Base-by-base conservation (phyloP, 2,797 vertebrate species). In the Psittacula echo region DNA sequence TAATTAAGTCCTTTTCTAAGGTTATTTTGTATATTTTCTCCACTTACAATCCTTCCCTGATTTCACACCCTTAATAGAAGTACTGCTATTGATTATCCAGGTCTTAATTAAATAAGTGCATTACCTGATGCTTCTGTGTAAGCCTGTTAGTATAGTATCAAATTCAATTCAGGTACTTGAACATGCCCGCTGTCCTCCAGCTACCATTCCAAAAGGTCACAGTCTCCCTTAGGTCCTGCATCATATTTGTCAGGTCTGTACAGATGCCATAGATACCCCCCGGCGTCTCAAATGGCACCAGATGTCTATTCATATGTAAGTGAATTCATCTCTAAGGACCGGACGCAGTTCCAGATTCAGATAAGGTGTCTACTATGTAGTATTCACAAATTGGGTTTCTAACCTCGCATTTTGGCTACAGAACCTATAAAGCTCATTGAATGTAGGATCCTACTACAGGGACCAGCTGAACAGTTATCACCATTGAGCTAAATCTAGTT, bases 171-270 rank as follows among this genome's bases (percentile, higher is more conserved):
- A 32, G 6, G n/a, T 17, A 5, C 83, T 32, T 60, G 24, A 87
- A 66, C 2, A 1, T 10, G 21, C 75, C 34, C 84, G 22, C 44
- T 70, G 54, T 67, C 44, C 70, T 79, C 45, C 77, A 70, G 62
- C 65, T 76, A 17, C 12, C 18, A 5, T 73, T 88, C 58, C 42
- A 70, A 91, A 94, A 95, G 85, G 83, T 94, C 90, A 79, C 73
- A 88, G 47, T 62, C 2, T 95, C 88, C 88, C 93, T 62, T 64
- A 93, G 83, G 77, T 85, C 39, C 54, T 90, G 58, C 47, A 72
- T 62, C 24, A 18, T 60, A n/a, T 88, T 90, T 93, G 7, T 60
- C 76, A 84, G 66, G 44, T 74, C 24, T 86, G 24, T 60, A 10
- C 50, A 81, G 45, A 79, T 60, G 76, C 5, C 7, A 2, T 45